Conservation (phyloP, 2,113 vertebrate species). For the Menura novaehollandiae region DNA sequence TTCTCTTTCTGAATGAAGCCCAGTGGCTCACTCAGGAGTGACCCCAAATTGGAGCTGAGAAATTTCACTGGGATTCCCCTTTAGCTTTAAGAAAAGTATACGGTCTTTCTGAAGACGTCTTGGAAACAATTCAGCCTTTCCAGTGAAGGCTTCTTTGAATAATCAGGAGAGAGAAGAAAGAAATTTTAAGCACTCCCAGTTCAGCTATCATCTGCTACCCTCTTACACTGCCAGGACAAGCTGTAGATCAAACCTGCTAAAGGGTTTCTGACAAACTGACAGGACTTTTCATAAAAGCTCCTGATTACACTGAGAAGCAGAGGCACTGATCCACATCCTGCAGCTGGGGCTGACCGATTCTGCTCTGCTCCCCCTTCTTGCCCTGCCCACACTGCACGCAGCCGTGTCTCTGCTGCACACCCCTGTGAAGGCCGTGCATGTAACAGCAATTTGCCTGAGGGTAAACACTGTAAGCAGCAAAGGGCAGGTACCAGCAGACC, state of each 20-base stretch:
- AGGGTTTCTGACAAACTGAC: neutral
- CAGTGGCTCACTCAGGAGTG: neutral
- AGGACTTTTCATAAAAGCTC: neutral
- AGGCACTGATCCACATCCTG: neutral
- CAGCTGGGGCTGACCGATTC: neutral
- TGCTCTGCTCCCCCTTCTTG: neutral
- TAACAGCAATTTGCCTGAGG: neutral
- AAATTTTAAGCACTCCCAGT: neutral
- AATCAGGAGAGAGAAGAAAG: neutral
- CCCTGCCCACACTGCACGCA: neutral
- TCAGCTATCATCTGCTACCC: neutral
- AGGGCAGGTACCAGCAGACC: neutral
- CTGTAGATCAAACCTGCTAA: neutral
- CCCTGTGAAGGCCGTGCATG: neutral
- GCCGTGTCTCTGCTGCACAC: neutral
- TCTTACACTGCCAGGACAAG: neutral
- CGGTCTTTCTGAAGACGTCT: neutral
- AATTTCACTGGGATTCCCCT: neutral
- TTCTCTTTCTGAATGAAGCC: neutral
- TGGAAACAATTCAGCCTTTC: neutral
- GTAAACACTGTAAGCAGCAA: fast-evolving
- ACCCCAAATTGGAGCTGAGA: neutral
- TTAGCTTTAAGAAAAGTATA: neutral
- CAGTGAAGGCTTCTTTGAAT: neutral
- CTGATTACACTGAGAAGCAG: neutral